Evolutionary conservation across 2,797 vertebrate genomes (phyloP).

Genomic region (Myotis myotis): DNA sequence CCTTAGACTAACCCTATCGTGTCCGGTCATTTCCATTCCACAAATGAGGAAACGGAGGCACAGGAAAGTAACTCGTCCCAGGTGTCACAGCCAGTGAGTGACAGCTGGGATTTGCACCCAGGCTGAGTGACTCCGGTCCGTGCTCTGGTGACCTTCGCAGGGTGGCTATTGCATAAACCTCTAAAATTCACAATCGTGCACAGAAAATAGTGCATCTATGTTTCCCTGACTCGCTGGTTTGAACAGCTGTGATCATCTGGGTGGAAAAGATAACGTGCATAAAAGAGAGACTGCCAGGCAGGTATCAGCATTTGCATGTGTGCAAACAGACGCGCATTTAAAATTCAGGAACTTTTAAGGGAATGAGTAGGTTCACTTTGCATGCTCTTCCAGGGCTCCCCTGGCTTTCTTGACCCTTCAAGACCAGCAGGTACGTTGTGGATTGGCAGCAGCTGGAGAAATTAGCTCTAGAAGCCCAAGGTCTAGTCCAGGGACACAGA

Average conservation of each 20-base stretch:
- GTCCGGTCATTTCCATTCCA: neutral
- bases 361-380: neutral
- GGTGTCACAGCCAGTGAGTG: neutral
- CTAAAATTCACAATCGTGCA: neutral
- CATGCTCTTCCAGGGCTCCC: neutral
- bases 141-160: neutral
- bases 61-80: neutral
- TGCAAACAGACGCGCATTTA: neutral
- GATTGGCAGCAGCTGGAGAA: neutral
- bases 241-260: neutral
- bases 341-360: slow-evolving; percentile 20
- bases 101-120: neutral
- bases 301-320: neutral
- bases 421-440: neutral
- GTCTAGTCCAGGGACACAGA: neutral
- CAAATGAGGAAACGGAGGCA: neutral
- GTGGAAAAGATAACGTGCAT: neutral
- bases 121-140: neutral
- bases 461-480: neutral
- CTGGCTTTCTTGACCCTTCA: neutral
- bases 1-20: neutral
- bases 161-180: neutral
- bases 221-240: neutral
- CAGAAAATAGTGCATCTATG: neutral
- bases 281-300: neutral